Base-by-base conservation (phyloP, 2,888 invertebrate genomes). In the Parascotia fuliginaria region DNA sequence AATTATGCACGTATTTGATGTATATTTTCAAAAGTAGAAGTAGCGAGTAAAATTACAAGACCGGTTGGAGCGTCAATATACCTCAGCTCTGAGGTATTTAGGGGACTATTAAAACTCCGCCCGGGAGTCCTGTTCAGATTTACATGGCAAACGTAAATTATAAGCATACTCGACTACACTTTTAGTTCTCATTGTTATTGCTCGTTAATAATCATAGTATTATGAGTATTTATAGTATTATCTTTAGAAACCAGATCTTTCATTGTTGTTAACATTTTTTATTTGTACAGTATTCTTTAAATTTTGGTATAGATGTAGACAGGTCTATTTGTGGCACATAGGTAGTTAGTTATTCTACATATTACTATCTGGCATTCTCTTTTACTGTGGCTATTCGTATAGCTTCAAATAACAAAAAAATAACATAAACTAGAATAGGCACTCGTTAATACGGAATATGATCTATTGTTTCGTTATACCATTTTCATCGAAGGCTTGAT, bases 21-120 rank as follows among this genome's bases (percentile, higher is more conserved):
- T 68, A 79, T 77, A 80, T 83, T 79, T 80, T 71, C 70, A 65
- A 62, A 76, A 75, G 74, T 70, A 61, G 73, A 65, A 57, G 52
- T 55, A 49, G 65, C 70, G 71, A 79, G 77, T 81, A 81, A 45
- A 86, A 86, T 85, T 82, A 83, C 79, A 77, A 77, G 79, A 77
- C 77, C 75, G 76, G 73, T 71, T 65, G 70, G 70, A 68, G 64
- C 69, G 73, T 74, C 70, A 70, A 31, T 13, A 31, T 31, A 76
- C 75, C 74, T 73, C 74, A 60, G 73, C 73, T 76, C 63, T 53
- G 70, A 70, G 77, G 77, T 78, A 83, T 86, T 68, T 85, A 84
- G 67, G 76, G 79, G 76, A 75, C 82, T 79, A 85, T 85, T 85
- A 85, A 82, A 84, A 81, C 79, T 81, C 81, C 71, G 69, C 73